Percentiles rank a stretch among this genome's conserved stretches.
phyloP scores from a whole-genome alignment of 2,113 vertebrate genomes.

The Scortum barcoo region DNA sequence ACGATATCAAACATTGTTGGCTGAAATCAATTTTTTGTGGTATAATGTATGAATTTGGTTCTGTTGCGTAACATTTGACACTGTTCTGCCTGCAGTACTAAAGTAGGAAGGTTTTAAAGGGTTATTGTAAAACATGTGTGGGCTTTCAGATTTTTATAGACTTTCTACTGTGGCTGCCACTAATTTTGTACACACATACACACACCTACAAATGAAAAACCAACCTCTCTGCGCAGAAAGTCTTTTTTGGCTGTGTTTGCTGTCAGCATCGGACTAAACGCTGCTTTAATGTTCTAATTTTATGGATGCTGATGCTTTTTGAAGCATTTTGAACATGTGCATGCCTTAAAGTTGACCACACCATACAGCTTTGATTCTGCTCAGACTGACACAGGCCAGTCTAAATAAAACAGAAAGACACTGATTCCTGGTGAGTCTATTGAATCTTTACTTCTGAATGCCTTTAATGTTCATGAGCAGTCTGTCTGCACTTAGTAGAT shows the following conservation, averaged over 20 bases:
- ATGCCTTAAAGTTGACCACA: neutral
- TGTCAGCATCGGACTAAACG: neutral
- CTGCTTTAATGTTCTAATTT: neutral
- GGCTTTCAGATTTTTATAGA: slow-evolving; percentile 55
- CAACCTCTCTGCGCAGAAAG: slow-evolving; percentile 6
- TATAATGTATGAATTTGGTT: slow-evolving; percentile 27
- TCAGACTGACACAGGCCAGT: neutral
- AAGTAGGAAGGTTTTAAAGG: slow-evolving; percentile 39
- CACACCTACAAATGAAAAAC: slow-evolving; percentile 37
- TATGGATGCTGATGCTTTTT: neutral
- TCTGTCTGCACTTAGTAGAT: neutral
- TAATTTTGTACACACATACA: slow-evolving; percentile 49
- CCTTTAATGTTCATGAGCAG: neutral
- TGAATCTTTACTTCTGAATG: neutral
- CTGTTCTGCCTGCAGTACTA: slow-evolving; percentile 31
- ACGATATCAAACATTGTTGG: neutral
- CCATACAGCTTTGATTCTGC: neutral
- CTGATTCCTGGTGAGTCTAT: neutral
- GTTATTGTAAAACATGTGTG: slow-evolving; percentile 57
- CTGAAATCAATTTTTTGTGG: slow-evolving; percentile 1
- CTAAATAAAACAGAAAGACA: neutral
- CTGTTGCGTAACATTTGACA: slow-evolving; percentile 49
- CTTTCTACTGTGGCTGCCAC: slow-evolving; percentile 25
- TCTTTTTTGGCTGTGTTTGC: neutral
- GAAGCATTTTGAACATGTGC: neutral